These are phyloP conservation scores for Pammene fasciana DNA, from an alignment of 2,888 invertebrate genomes.

Conservation along the genomic window DNA sequence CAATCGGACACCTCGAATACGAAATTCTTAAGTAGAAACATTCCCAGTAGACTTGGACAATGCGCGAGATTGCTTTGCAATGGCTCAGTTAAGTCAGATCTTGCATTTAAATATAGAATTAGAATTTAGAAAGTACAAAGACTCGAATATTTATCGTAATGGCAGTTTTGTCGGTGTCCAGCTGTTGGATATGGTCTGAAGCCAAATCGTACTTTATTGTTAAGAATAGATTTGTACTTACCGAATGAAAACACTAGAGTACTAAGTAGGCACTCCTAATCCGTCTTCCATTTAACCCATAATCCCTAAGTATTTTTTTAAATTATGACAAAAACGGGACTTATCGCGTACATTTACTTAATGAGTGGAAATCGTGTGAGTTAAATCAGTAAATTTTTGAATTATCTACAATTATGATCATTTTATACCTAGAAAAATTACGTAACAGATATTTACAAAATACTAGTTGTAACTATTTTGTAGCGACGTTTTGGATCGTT, in stretches of 20 bases:
- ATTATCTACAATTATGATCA: neutral
- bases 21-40: slow-evolving; percentile 63
- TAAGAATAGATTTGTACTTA: slow-evolving; percentile 41
- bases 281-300: slow-evolving; percentile 24
- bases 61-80: slow-evolving; percentile 57
- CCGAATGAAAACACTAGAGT: slow-evolving; percentile 27
- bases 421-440: neutral
- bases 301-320: neutral
- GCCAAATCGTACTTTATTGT: slow-evolving; percentile 67
- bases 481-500: neutral
- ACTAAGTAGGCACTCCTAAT: neutral
- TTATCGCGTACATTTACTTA: no score
- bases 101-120: slow-evolving; percentile 79
- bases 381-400: no score
- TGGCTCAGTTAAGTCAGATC: slow-evolving; percentile 65
- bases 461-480: neutral
- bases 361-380: no score
- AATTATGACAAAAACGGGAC: no score
- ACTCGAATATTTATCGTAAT: slow-evolving; percentile 60
- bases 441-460: neutral
- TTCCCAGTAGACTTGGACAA: slow-evolving; percentile 65
- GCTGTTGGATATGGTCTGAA: slow-evolving; percentile 56
- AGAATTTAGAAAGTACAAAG: slow-evolving; percentile 75
- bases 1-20: slow-evolving; percentile 50
- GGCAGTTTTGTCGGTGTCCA: slow-evolving; percentile 60